Evolutionary conservation across 2,797 vertebrate genomes (phyloP), one percentile per base, ranked within the genome.

Genomic region (Oreochromis grahami): DNA sequence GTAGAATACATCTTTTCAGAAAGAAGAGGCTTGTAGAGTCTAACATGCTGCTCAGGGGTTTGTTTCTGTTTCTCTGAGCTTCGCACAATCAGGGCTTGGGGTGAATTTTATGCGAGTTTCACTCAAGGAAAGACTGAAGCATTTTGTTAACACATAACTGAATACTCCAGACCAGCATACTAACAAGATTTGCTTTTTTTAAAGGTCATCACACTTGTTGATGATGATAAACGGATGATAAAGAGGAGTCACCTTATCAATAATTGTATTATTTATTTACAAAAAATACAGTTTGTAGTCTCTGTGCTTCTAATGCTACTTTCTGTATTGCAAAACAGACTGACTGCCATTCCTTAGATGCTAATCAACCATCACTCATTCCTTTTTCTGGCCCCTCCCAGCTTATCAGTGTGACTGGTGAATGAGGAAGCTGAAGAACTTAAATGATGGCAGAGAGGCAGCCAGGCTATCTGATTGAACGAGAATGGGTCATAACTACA

Each of bases 371-470:
- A 29, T 86, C 84, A 84, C 17, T 87, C 77, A 15, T 70, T 21
- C 2, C 0, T 4, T 13, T 38, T 12, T 26, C 4, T 50, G 70
- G 79, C 68, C 15, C 79, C 86, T 14, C 24, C 83, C 79, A 84
- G 45, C 78, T 83, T 87, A 80, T 90, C 91, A 14, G 78, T 24
- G 17, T 6, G 32, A 24, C 55, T 13, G 72, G 34, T 83, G 78
- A 88, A 7, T 48, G 77, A 79, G 29, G 51, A 43, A 5, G 8
- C 32, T 60, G 38, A 43, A 43, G 63, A 70, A 26, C 38, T 74
- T 26, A 79, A 32, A 10, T 26, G 19, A 72, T 45, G 29, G 56
- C 21, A 68, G 45, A 51, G 29, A 78, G 19, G 13, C 36, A 70
- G 8, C 41, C 21, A 10, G 21, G 2, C 65, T 26, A 70, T 17